Evolutionary conservation across 23 tunicate species (phyloP).

Genomic region (Halocynthia roretzi): DNA sequence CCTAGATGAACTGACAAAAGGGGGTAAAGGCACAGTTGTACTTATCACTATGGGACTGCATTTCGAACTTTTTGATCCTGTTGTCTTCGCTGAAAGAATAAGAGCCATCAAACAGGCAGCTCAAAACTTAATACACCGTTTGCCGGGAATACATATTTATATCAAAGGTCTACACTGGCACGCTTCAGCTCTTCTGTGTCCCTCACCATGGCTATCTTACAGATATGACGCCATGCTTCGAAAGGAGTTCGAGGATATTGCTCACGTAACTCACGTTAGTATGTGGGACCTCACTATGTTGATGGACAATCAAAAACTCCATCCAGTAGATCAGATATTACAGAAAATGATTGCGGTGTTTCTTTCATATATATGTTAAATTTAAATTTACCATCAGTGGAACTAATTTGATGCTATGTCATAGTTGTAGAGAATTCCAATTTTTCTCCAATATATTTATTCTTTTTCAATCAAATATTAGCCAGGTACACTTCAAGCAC

Average conservation of each 20-base stretch:
- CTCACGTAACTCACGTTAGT: slow-evolving; percentile 7
- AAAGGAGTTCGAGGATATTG: slow-evolving; percentile 12
- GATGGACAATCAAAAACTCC: background rate
- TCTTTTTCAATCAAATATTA: too few relatives aligned
- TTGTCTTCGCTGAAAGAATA: slow-evolving; percentile 29
- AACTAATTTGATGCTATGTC: too few relatives aligned
- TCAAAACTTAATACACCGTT: slow-evolving; percentile 24
- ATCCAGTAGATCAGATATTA: background rate
- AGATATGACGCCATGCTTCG: slow-evolving; percentile 22
- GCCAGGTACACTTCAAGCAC: too few relatives aligned
- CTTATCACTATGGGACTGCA: slow-evolving; percentile 56
- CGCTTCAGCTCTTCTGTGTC: background rate
- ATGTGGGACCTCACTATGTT: slow-evolving; percentile 37
- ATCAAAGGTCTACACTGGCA: slow-evolving; percentile 51
- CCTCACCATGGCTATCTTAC: slow-evolving; percentile 29
- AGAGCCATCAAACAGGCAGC: slow-evolving; percentile 30
- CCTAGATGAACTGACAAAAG: slow-evolving; percentile 23
- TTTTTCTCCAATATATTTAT: too few relatives aligned
- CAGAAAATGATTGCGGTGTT: background rate
- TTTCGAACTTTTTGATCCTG: slow-evolving; percentile 44
- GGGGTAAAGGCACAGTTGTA: slow-evolving; percentile 52
- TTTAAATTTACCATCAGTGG: too few relatives aligned
- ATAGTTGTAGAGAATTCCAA: too few relatives aligned
- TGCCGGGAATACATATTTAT: slow-evolving; percentile 33
- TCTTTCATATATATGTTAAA: slow-evolving; percentile 4